These are phyloP conservation scores for Urophycis tenuis DNA, from an alignment of 2,797 vertebrate species.

Conservation along the genomic window DNA sequence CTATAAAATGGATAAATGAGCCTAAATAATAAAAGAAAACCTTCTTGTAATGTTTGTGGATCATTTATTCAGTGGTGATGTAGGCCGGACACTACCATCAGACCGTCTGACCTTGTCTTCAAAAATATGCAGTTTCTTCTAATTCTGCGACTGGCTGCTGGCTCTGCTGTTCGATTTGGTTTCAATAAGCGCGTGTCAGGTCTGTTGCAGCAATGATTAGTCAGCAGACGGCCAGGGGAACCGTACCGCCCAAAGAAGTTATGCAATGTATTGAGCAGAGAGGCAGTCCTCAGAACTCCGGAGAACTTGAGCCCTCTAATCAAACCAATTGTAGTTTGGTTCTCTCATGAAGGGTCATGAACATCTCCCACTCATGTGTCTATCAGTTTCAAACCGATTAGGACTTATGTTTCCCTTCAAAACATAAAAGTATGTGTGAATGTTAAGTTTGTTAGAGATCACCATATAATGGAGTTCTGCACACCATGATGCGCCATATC, in stretches of 20 bases:
- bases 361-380: not conserved
- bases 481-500: not conserved
- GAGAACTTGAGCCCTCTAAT: not conserved
- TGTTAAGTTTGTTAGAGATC: not conserved
- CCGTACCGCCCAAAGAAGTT: not conserved
- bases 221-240: no score
- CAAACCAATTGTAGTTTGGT: not conserved
- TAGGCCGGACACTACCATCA: not conserved
- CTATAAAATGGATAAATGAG: slow-evolving; percentile 53
- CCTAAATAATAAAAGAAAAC: slow-evolving; percentile 54
- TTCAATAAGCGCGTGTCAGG: no score
- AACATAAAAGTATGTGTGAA: not conserved
- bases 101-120: not conserved
- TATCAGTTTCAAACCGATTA: no score
- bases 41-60: slow-evolving; percentile 37
- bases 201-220: no score
- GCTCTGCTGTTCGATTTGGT: no score
- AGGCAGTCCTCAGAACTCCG: no score
- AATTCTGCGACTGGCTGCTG: no score
- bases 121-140: no score
- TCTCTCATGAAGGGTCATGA: not conserved
- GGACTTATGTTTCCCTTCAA: no score
- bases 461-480: not conserved
- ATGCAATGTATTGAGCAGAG: not conserved
- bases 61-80: slow-evolving; percentile 18